Conservation (phyloP, 2,888 invertebrate species). For the Dicyrtomina minuta region DNA sequence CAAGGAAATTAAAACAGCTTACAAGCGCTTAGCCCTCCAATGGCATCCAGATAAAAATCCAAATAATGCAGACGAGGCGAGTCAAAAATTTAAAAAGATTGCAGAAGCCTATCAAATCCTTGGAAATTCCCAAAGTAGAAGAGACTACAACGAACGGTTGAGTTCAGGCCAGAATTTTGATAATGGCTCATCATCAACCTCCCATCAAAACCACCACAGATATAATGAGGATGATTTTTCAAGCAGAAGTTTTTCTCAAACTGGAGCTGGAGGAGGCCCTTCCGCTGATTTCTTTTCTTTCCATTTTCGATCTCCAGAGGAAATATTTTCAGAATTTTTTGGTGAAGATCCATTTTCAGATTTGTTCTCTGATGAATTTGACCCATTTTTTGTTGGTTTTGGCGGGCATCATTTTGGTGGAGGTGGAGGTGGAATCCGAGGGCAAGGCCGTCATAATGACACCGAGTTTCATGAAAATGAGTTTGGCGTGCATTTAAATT, state of each 20-base stretch:
- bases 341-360: constrained; percentile 7
- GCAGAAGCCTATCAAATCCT: constrained; percentile 18
- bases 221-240: too few species aligned
- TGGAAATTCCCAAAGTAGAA: not conserved
- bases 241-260: not conserved
- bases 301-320: constrained; percentile 10
- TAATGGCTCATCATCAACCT: too few species aligned
- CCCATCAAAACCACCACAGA: too few species aligned
- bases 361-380: not conserved
- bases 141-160: not conserved
- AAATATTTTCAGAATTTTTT: constrained; percentile 15
- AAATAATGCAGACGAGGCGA: constrained; percentile 15
- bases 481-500: too few species aligned
- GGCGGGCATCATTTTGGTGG: too few species aligned
- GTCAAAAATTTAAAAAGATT: constrained; percentile 8
- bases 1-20: not conserved
- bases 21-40: constrained; percentile 4
- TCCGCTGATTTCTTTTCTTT: not conserved
- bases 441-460: too few species aligned
- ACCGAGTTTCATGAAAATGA: too few species aligned
- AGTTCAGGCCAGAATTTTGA: too few species aligned
- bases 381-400: constrained; percentile 11
- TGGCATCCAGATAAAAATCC: constrained; percentile 27
- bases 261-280: too few species aligned
- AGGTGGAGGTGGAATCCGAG: too few species aligned